Evolutionary conservation across 1,140 invertebrate genomes (phyloP), one percentile per base, ranked within the genome.

Genomic region (Habropoda laboriosa): DNA sequence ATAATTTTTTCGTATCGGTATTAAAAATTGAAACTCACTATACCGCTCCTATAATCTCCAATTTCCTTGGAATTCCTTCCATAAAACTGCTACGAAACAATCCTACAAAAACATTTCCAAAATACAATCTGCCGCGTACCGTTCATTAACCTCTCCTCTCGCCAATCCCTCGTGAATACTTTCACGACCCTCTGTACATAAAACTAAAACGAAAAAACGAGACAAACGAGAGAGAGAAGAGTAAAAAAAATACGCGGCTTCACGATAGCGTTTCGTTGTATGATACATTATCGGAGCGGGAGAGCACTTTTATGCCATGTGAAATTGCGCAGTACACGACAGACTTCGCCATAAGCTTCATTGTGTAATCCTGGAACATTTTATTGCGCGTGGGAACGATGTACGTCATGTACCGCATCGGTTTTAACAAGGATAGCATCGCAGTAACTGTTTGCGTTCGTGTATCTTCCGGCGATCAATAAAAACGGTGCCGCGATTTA

Each of bases 351-450:
- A 81, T 81, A 71, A 81, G 82, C 79, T 68, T 67, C 78, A 72
- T 84, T 80, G 80, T 82, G 82, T 81, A 85, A 85, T 81, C 79
- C 79, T 77, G 63, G 66, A 81, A 77, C 78, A 84, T 85, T 85
- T 85, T 85, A 85, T 85, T 81, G 82, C 83, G 79, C 82, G 83
- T 85, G 82, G 83, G 82, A 80, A 85, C 79, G 79, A 63, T 70
- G 64, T 75, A 83, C 83, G 83, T 85, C 83, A 85, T 84, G 82
- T 79, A 80, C 79, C 82, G 80, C 80, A 58, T 77, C 73, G 78
- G 73, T 81, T 79, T 80, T 85, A 85, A 81, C 78, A 77, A 84
- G 72, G 77, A 64, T 55, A 47, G 27, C 58, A 51, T 60, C 58
- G 63, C 63, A 32, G 35, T 55, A 47, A n/a, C 51, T 61, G 81